phyloP scores from a whole-genome alignment of 2,888 invertebrate species.

The Troglohyphantes excavatus region DNA sequence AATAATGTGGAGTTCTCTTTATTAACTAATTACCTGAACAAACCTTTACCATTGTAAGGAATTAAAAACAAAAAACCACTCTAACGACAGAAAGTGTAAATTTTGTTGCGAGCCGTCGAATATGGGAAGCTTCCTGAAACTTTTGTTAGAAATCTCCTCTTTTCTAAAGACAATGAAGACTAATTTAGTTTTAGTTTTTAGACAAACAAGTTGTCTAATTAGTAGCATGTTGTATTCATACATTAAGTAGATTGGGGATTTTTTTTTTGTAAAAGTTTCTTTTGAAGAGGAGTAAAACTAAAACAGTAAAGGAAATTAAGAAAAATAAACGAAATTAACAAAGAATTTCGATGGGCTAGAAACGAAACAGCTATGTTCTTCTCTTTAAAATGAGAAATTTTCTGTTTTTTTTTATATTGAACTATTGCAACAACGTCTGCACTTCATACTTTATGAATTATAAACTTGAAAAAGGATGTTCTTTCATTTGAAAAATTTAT shows the following conservation, averaged over 20 bases:
- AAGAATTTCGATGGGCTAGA: background rate
- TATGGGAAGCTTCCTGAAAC: background rate
- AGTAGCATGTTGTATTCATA: background rate
- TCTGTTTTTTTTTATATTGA: background rate
- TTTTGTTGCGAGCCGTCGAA: background rate
- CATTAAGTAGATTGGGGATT: background rate
- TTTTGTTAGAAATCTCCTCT: background rate
- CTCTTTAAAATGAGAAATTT: background rate
- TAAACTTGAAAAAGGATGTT: background rate
- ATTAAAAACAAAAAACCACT: background rate
- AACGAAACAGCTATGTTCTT: background rate
- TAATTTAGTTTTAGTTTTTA: slow-evolving; percentile 1
- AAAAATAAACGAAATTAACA: slow-evolving; percentile 2
- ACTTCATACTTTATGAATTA: background rate
- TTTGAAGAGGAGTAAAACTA: slow-evolving; percentile 1
- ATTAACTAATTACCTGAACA: background rate
- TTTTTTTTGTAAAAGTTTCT: background rate
- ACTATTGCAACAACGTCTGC: background rate
- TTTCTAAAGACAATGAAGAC: background rate
- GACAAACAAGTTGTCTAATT: slow-evolving; percentile 1
- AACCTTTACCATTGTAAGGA: background rate
- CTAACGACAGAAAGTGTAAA: background rate
- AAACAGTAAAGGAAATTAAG: background rate
- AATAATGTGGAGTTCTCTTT: background rate
- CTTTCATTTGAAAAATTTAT: background rate